phyloP scores from a whole-genome alignment of 2,113 vertebrate species.

The Ailuropoda melanoleuca region DNA sequence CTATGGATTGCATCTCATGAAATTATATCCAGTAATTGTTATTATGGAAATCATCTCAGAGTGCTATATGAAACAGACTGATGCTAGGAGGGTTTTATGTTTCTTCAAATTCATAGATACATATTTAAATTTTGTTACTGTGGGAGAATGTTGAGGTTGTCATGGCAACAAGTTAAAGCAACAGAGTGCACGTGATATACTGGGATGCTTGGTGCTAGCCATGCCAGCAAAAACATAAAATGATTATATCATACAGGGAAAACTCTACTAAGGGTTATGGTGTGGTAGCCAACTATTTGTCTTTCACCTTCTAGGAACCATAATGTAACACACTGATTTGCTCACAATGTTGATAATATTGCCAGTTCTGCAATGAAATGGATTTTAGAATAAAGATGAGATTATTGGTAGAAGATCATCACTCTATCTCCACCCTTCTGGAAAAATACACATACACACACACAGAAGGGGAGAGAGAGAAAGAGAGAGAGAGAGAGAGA shows the following conservation, averaged over 20 bases:
- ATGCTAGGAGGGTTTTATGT: slow-evolving; percentile 9
- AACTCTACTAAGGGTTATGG: neutral
- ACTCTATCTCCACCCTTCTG: neutral
- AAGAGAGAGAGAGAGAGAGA: too few relatives aligned
- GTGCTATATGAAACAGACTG: slow-evolving; percentile 7
- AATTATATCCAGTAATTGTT: neutral
- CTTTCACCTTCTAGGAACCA: neutral
- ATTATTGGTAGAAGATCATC: neutral
- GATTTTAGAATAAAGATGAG: neutral
- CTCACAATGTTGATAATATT: neutral
- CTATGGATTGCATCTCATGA: neutral
- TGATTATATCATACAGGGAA: neutral
- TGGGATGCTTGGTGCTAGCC: neutral
- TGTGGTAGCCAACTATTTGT: neutral
- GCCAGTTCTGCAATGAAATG: neutral
- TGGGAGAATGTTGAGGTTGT: slow-evolving; percentile 40
- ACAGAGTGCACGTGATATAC: neutral
- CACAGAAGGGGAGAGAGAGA: too few relatives aligned
- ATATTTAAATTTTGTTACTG: slow-evolving; percentile 50
- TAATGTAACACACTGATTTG: neutral
- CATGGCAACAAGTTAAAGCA: slow-evolving; percentile 58
- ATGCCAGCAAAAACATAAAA: neutral
- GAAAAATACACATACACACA: neutral
- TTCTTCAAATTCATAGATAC: slow-evolving; percentile 52
- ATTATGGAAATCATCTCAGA: slow-evolving; percentile 17